Percentiles rank a stretch among this genome's conserved stretches.
Evolutionary conservation across 1,140 invertebrate species (phyloP).

Genomic region (Cotesia glomerata): DNA sequence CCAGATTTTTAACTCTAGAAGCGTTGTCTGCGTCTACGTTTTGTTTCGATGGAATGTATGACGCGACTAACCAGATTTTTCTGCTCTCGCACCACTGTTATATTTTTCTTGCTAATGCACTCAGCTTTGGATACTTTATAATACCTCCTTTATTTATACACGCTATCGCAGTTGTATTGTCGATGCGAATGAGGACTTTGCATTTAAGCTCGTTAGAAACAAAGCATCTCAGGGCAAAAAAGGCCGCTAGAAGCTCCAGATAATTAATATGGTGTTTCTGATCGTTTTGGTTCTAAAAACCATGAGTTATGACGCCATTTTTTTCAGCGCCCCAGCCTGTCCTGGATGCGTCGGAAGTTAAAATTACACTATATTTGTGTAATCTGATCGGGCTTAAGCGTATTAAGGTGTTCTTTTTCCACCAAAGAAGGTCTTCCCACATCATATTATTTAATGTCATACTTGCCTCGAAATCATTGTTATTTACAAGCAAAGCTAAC

Average conservation of each 20-base stretch:
- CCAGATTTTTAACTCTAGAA: constrained; percentile 15
- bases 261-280: constrained; percentile 41
- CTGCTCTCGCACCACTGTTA: constrained; percentile 39
- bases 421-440: constrained; percentile 14
- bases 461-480: not conserved
- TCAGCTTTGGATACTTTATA: constrained; percentile 37
- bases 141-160: constrained; percentile 39
- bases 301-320: constrained; percentile 30
- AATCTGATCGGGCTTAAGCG: constrained; percentile 5
- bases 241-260: constrained; percentile 21
- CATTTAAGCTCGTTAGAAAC: constrained; percentile 23
- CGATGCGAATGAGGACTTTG: constrained; percentile 36
- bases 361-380: constrained; percentile 27
- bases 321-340: constrained; percentile 40
- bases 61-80: constrained; percentile 25
- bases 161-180: constrained; percentile 42
- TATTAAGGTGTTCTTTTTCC: constrained; percentile 1
- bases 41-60: constrained; percentile 24
- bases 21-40: constrained; percentile 24
- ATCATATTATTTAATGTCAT: not conserved
- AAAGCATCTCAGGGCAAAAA: constrained; percentile 26
- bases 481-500: not conserved
- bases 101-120: constrained; percentile 29
- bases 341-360: constrained; percentile 42
- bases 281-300: constrained; percentile 37